Conservation (phyloP, 2,888 invertebrate genomes). For the Laspeyria flexula region DNA sequence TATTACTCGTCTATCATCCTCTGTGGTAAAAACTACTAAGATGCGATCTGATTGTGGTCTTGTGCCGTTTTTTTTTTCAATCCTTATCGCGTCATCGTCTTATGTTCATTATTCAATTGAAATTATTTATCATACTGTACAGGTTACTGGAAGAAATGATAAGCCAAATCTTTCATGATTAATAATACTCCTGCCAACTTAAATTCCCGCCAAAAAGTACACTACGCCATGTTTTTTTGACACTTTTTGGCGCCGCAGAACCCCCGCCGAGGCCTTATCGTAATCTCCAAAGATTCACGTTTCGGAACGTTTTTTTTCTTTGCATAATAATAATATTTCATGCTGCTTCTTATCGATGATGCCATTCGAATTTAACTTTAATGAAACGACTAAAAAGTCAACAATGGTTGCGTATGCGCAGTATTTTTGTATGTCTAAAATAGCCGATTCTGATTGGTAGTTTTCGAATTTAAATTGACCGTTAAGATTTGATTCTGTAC, state of each 20-base stretch:
- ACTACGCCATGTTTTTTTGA: slow-evolving; percentile 58
- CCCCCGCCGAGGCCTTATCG: slow-evolving; percentile 63
- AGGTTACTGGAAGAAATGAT: slow-evolving; percentile 43
- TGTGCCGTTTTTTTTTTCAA: no score
- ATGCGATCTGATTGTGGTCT: no score
- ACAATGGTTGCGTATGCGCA: slow-evolving; percentile 28
- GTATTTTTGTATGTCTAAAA: slow-evolving; percentile 23
- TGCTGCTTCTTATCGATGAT: slow-evolving; percentile 42
- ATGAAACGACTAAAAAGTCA: slow-evolving; percentile 40
- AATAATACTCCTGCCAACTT: slow-evolving; percentile 48
- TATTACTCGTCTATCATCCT: no score
- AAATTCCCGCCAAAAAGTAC: slow-evolving; percentile 47
- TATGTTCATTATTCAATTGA: slow-evolving; percentile 29
- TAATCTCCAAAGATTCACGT: slow-evolving; percentile 60
- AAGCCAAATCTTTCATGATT: slow-evolving; percentile 50
- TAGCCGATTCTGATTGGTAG: slow-evolving; percentile 15
- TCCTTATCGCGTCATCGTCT: slow-evolving; percentile 12
- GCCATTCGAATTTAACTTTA: slow-evolving; percentile 37
- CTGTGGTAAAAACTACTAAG: no score
- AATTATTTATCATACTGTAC: slow-evolving; percentile 36
- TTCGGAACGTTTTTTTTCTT: slow-evolving; percentile 47
- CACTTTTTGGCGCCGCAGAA: slow-evolving; percentile 66
- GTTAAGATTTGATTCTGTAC: slow-evolving; percentile 20
- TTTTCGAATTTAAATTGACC: slow-evolving; percentile 15
- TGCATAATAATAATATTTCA: slow-evolving; percentile 57